A percentile compares a stretch with the other conserved stretches of the same genome.
These are phyloP conservation scores for Laticauda laticaudata DNA, from an alignment of 2,113 vertebrate species.

Conservation along the genomic window DNA sequence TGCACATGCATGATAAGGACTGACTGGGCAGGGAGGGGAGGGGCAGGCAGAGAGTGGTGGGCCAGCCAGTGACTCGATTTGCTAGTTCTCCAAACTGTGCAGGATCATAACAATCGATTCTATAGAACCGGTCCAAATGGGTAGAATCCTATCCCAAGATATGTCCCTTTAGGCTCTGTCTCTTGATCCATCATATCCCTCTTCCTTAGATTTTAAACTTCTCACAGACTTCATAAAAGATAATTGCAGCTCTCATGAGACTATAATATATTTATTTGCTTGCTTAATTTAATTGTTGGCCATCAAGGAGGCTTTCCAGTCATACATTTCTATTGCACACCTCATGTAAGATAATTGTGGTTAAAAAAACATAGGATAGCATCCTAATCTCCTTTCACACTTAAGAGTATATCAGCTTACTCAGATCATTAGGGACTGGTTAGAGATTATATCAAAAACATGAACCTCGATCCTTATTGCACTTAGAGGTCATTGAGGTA, in stretches of 20 bases:
- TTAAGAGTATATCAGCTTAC: not conserved
- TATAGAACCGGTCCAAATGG: too few relatives aligned
- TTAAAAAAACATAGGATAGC: not conserved
- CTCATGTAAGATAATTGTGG: too few relatives aligned
- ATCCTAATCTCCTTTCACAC: not conserved
- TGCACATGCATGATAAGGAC: too few relatives aligned
- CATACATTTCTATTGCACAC: not conserved
- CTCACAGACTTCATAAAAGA: not conserved
- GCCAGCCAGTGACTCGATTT: too few relatives aligned
- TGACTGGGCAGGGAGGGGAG: too few relatives aligned
- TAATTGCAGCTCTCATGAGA: not conserved
- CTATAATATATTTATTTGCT: not conserved
- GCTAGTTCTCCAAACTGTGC: too few relatives aligned
- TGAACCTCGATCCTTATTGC: not conserved
- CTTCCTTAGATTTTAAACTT: not conserved
- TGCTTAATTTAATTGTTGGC: not conserved
- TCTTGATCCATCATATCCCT: not conserved
- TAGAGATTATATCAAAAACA: not conserved
- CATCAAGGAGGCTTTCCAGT: not conserved
- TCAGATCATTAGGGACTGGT: not conserved
- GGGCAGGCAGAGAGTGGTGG: too few relatives aligned
- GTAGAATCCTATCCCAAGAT: too few relatives aligned
- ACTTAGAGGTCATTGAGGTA: not conserved
- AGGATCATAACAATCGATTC: too few relatives aligned
- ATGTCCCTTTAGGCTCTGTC: not conserved